Base-by-base conservation (phyloP, 2,113 vertebrate genomes). In the Carlito syrichta region DNA sequence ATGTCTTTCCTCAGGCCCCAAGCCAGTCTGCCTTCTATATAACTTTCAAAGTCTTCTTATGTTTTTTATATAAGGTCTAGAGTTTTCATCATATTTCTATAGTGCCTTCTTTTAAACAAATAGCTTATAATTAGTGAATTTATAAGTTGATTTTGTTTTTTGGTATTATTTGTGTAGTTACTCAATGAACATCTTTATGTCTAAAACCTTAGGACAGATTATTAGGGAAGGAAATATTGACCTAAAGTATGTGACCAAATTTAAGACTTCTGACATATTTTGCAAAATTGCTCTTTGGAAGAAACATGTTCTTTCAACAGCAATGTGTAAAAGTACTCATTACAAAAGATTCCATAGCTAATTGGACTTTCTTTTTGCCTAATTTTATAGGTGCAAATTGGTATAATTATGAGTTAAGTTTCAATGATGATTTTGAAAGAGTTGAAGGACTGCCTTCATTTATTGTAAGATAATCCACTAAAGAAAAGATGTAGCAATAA, bases 211-310 rank as follows among this genome's bases (percentile, higher is more conserved):
- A 85, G 16, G 23, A 23, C 69, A 52, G 11, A 50, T 87, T 54
- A 50, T 74, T 85, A 90, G 40, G 48, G 94, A 92, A 92, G 74
- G 30, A 86, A 91, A 82, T 82, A 16, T 38, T 84, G 50, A 79
- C 30, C n/a, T 78, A 32, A 87, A 56, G 5, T 66, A 79, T 77
- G 10, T 93, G n/a, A 73, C 54, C 40, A 54, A 81, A 68, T 68
- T 68, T 74, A 79, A 83, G 38, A 82, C 54, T 73, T 87, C 69
- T 91, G 38, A 50, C 32, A 22, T 48, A 73, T 69, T 92, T 96
- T 90, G n/a, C 56, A 52, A n/a, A 73, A 40, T 81, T 76, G 38
- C 20, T 40, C 88, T 91, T 43, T 58, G 89, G n/a, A 81, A 95
- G 68, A 48, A 76, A 48, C 6, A 8, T 73, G 10, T 40, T 52